A percentile compares a stretch with the other conserved stretches of the same genome.
Conservation (phyloP, 2,113 vertebrate species). For the Melanocharis versteri region DNA sequence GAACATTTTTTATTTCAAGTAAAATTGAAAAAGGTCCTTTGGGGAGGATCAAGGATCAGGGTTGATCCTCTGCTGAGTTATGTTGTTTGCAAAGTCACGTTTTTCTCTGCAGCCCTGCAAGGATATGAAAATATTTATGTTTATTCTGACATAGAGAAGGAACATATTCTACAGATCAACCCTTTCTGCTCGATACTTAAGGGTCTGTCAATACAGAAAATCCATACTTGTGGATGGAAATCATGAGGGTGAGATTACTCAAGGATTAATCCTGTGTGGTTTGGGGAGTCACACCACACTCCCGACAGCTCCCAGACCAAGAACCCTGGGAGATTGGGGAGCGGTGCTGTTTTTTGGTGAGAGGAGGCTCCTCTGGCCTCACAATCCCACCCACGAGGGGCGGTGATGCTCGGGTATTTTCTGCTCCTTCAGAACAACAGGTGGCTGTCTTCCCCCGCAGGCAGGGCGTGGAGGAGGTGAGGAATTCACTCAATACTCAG, state of each 20-base stretch:
- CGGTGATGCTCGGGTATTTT: rapidly evolving
- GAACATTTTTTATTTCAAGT: background rate
- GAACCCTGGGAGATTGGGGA: background rate
- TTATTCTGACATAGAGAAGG: background rate
- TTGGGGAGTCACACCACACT: background rate
- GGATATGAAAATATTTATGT: background rate
- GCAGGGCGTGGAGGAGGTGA: background rate
- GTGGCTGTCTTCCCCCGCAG: background rate
- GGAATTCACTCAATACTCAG: background rate
- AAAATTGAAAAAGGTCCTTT: background rate
- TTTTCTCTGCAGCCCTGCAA: background rate
- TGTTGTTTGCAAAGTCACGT: background rate
- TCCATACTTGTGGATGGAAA: background rate
- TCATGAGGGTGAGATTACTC: background rate
- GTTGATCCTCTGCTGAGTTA: background rate
- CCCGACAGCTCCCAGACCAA: background rate
- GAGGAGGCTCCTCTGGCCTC: background rate
- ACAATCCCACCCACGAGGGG: background rate
- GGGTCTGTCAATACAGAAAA: background rate
- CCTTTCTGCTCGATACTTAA: background rate
- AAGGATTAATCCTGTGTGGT: background rate
- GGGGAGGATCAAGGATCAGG: background rate
- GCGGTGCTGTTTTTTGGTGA: background rate
- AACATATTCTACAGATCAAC: background rate
- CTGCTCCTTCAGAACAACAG: background rate